Evolutionary conservation across 2,797 vertebrate species (phyloP).

Genomic region (Falco cherrug): DNA sequence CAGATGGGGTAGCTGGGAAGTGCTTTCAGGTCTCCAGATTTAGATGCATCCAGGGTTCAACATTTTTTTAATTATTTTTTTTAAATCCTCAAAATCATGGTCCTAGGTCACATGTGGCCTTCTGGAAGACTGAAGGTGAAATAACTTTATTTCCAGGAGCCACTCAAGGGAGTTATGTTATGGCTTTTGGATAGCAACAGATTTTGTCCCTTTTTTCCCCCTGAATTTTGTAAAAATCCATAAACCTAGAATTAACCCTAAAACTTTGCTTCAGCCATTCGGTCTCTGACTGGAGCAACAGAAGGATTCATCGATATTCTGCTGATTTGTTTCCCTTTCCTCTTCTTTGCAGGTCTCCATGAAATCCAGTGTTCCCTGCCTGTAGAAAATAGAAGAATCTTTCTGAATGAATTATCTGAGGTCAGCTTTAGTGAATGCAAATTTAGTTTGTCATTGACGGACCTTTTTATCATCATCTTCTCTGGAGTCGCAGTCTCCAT

Average conservation of each 20-base stretch:
- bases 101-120: neutral
- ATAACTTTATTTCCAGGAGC: neutral
- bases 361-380: conserved; percentile 94
- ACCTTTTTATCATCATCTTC: conserved; percentile 98
- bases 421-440: conserved; percentile 97
- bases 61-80: neutral
- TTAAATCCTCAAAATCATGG: neutral
- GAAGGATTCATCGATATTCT: neutral
- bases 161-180: neutral
- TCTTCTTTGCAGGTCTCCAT: conserved; percentile 83
- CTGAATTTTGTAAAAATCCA: neutral
- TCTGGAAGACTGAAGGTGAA: neutral
- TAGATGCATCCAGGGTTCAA: neutral
- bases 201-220: neutral
- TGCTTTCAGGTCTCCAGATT: neutral
- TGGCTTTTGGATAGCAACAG: neutral
- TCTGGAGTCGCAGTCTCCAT: conserved; percentile 95
- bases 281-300: neutral
- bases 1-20: neutral
- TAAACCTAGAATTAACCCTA: neutral
- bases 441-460: conserved; percentile 91
- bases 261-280: neutral
- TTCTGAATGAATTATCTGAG: conserved; percentile 90
- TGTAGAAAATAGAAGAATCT: conserved; percentile 86
- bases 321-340: neutral